These are phyloP conservation scores for Larimichthys crocea DNA, from an alignment of 2,113 vertebrate species.

Conservation along the genomic window DNA sequence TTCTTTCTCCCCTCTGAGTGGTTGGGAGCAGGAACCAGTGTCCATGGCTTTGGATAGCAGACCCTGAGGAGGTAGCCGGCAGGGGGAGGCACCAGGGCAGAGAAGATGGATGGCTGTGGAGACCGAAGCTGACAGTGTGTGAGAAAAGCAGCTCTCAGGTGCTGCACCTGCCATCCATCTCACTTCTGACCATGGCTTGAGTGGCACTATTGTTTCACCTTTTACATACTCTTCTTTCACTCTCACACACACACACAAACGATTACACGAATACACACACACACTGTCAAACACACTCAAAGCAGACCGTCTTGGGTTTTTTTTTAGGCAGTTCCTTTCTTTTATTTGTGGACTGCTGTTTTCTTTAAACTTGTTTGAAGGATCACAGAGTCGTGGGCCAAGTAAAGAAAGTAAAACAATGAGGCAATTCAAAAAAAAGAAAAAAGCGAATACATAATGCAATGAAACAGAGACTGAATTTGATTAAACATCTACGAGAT, in stretches of 20 bases:
- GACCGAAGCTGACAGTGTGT: slow-evolving; percentile 77
- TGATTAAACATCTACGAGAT: slow-evolving; percentile 43
- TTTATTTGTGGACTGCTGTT: slow-evolving; percentile 18
- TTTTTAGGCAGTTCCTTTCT: slow-evolving; percentile 1
- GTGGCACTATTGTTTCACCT: slow-evolving; percentile 65
- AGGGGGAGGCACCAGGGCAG: slow-evolving; percentile 56
- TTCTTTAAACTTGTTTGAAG: slow-evolving; percentile 33
- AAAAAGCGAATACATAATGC: not conserved
- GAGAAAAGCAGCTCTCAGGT: slow-evolving; percentile 80
- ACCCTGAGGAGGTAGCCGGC: slow-evolving; percentile 56
- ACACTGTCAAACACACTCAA: slow-evolving; percentile 29
- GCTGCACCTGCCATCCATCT: slow-evolving; percentile 81
- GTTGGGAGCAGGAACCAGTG: slow-evolving; percentile 51
- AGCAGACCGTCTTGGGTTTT: slow-evolving; percentile 13
- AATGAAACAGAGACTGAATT: slow-evolving; percentile 11
- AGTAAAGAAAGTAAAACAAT: slow-evolving; percentile 10
- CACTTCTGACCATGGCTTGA: slow-evolving; percentile 72
- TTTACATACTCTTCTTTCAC: slow-evolving; percentile 58
- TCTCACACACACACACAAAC: slow-evolving; percentile 1
- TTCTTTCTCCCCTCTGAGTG: slow-evolving; percentile 37
- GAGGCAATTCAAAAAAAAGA: slow-evolving; percentile 16
- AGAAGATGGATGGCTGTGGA: slow-evolving; percentile 79
- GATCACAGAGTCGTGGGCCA: slow-evolving; percentile 23
- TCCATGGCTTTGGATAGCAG: slow-evolving; percentile 65
- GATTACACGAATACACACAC: slow-evolving; percentile 6